phyloP scores from a whole-genome alignment of 2,113 vertebrate genomes.

The Vidua macroura region DNA sequence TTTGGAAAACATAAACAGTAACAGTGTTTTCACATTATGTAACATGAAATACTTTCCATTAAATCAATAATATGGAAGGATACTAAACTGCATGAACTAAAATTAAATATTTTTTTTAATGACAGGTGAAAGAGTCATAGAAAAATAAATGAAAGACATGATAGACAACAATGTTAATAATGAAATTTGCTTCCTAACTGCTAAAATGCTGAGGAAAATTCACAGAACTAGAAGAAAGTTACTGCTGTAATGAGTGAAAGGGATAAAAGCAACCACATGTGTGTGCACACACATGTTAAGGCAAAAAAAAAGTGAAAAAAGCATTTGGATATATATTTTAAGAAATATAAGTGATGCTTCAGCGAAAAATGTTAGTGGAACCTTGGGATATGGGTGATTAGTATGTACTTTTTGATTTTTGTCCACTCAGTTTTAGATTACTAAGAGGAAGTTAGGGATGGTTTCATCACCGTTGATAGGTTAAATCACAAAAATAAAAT shows the following conservation, averaged over 20 bases:
- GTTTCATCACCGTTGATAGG: neutral
- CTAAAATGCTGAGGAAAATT: neutral
- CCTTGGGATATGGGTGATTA: neutral
- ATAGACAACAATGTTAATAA: neutral
- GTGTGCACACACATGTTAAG: neutral
- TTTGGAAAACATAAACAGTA: neutral
- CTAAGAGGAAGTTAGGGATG: neutral
- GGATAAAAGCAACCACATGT: neutral
- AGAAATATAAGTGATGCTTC: neutral
- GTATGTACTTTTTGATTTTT: neutral
- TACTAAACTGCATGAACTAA: neutral
- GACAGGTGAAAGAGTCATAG: neutral
- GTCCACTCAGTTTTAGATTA: neutral
- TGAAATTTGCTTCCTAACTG: neutral
- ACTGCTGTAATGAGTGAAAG: neutral
- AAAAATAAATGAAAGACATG: neutral
- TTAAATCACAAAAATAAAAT: neutral
- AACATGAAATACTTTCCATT: neutral
- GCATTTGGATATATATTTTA: neutral
- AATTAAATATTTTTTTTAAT: neutral
- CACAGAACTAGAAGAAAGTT: neutral
- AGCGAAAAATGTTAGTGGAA: neutral
- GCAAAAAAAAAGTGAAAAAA: neutral
- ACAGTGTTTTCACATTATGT: neutral
- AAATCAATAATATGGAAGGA: neutral